Conservation (phyloP, 2,797 vertebrate genomes). For the Syngnathus rostellatus region DNA sequence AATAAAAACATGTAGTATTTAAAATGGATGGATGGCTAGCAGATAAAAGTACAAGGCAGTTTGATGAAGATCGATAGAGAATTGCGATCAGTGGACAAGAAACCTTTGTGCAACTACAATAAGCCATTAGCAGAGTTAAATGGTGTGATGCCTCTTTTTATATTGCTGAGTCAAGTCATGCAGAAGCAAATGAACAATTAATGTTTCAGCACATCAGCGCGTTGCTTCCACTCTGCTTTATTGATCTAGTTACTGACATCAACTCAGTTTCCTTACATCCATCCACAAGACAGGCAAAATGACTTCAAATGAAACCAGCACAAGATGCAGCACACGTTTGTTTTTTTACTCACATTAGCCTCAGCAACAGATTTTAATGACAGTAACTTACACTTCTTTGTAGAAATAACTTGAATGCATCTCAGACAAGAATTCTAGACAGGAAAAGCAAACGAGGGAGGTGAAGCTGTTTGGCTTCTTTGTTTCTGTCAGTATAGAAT, state of each 20-base stretch:
- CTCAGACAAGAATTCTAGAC: slow-evolving; percentile 9
- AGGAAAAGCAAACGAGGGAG: slow-evolving; percentile 19
- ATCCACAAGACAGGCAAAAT: slow-evolving; percentile 13
- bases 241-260: slow-evolving; percentile 43
- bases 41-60: not conserved
- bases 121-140: not conserved
- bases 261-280: slow-evolving; percentile 20
- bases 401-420: not conserved
- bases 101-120: not conserved
- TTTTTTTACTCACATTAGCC: slow-evolving; percentile 19
- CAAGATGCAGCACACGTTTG: slow-evolving; percentile 26
- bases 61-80: slow-evolving; percentile 2
- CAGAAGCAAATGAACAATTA: slow-evolving; percentile 5
- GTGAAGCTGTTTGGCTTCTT: slow-evolving; percentile 3
- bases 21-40: not conserved
- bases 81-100: not conserved
- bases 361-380: slow-evolving; percentile 24
- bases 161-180: not conserved
- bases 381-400: not conserved
- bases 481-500: slow-evolving; percentile 37
- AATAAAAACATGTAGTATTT: too few species aligned
- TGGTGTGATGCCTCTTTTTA: not conserved
- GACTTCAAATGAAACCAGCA: slow-evolving; percentile 8
- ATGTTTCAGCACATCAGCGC: slow-evolving; percentile 11
- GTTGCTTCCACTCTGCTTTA: slow-evolving; percentile 45